Evolutionary conservation across 2,888 invertebrate genomes (phyloP), one percentile per base, ranked within the genome.

Genomic region (Meteorus colon): DNA sequence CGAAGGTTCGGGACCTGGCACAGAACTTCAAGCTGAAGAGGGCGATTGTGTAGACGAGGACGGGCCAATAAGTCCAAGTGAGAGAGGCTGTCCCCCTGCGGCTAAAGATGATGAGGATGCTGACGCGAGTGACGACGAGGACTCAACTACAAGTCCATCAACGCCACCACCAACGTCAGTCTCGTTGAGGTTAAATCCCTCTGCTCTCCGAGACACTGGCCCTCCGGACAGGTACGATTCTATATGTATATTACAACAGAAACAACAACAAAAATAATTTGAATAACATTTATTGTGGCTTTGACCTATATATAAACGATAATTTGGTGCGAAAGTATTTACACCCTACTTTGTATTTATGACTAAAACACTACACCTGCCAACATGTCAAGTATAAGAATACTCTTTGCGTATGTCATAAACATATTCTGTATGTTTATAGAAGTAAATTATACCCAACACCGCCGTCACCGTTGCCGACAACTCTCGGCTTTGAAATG

Each of bases 11-110:
- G 89, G 87, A 76, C 87, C 89, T 78, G 88, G 87, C 71, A 88
- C 90, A 79, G 89, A 89, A 78, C 86, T 88, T 85, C 90, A 88
- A 82, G 93, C 92, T 86, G 93, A 93, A 87, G 91, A 92, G 81
- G 92, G 92, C 79, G 92, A 92, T 83, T 92, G 92, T 83, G 92
- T 91, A 78, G 91, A 92, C 78, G 89, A 88, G 90, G 92, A 92
- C 88, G 92, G 92, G 89, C 92, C 92, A 87, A 91, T 92, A 84
- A 89, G 89, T 83, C 88, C 89, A 70, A 86, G 89, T 81, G 87
- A 89, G 78, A 80, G 89, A 79, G 91, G 91, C 81, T 86, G 90
- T 89, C 89, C 90, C 89, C 86, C 84, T 69, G 84, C 89, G 59
- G 86, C 84, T 76, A 90, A 91, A 89, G 91, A 90, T 82, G 91